Percentiles rank a stretch among this genome's conserved stretches.
These are phyloP conservation scores for Trachelus stipa DNA, from an alignment of 2,888 invertebrate genomes.

Conservation along the genomic window DNA sequence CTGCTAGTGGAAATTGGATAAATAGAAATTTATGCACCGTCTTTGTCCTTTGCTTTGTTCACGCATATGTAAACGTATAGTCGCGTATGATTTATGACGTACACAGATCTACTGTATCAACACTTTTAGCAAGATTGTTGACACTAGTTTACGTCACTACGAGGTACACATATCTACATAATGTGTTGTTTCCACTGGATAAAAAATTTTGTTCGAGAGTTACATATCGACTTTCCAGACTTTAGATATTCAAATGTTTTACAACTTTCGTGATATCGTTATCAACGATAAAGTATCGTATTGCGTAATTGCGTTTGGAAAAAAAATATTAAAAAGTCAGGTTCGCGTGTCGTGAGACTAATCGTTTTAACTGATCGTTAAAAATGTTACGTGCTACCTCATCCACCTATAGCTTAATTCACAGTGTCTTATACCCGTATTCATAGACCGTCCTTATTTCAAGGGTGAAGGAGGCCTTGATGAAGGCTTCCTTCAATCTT, in stretches of 20 bases:
- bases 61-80: conserved; percentile 6
- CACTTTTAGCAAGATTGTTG: conserved; percentile 15
- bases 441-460: no score
- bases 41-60: conserved; percentile 3
- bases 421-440: neutral
- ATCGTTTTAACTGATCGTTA: neutral
- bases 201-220: neutral
- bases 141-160: neutral
- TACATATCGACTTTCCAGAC: neutral
- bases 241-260: neutral
- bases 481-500: no score
- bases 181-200: neutral
- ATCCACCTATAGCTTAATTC: neutral
- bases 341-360: neutral
- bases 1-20: neutral
- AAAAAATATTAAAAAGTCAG: neutral
- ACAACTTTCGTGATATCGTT: neutral
- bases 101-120: conserved; percentile 30
- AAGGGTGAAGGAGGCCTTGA: no score
- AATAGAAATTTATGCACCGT: conserved; percentile 10
- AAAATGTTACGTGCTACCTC: neutral
- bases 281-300: neutral
- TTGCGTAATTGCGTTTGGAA: no score
- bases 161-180: neutral
- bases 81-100: conserved; percentile 23